Base-by-base conservation (phyloP, 2,113 vertebrate genomes). In the Tonatia bakeri region DNA sequence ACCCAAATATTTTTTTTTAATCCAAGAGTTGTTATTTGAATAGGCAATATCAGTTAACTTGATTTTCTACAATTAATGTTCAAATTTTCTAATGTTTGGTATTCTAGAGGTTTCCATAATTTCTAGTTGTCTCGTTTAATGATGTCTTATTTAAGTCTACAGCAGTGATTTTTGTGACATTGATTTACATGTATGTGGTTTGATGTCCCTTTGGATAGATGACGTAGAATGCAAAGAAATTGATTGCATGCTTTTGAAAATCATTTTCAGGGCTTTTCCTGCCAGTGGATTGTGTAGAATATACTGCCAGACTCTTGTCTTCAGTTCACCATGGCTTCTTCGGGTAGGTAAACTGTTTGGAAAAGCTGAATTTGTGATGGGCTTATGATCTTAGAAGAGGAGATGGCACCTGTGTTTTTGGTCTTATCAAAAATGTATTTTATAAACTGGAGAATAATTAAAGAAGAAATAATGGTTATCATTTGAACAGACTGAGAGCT, bases 251-350 rank as follows among this genome's bases (percentile, higher is more conserved):
- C 92, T 96, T 97, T 84, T 96, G 93, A 90, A 96, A 96, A 95
- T 97, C 43, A 11, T 96, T 98, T 97, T 87, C 97, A 98, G 97
- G 94, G 79, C 72, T 94, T 94, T 91, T 59, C 90, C 92, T 95
- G 79, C 91, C 95, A 94, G 93, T 96, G 97, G 97, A 97, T 97
- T 96, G 94, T 96, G 76, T 95, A 97, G 97, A 65, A 50, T 94
- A 92, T 52, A 96, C 95, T 85, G 87, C 94, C 97, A 88, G 67
- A 91, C 95, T 97, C 96, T 95, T 96, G 82, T 96, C 97, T 97
- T 97, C 96, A 96, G 10, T 95, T 96, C 97, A 93, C 89, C 98
- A 99, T 99, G 98, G 98, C 98, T 97, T 98, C 98, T 97, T 99
- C 98, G 98, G 98, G 98, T 99, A 98, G 54, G 98, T 98, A 81